phyloP scores from a whole-genome alignment of 2,113 vertebrate genomes.

The Neolamprologus kungweensis region DNA sequence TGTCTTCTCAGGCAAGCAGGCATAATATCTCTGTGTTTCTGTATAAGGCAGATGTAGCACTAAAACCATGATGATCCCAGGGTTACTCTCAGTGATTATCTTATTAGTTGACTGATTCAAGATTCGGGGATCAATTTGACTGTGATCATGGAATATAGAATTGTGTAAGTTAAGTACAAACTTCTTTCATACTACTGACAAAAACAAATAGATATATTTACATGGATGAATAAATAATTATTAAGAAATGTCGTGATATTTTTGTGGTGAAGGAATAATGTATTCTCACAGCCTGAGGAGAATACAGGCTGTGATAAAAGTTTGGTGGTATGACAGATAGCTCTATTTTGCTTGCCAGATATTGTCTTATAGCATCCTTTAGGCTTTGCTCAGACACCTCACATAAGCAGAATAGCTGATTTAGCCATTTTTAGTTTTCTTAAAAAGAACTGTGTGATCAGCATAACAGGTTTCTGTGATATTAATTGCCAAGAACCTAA shows the following conservation, averaged over 20 bases:
- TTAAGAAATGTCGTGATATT: not conserved
- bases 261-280: not conserved
- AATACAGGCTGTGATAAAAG: not conserved
- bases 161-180: not conserved
- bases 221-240: not conserved
- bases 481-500: not conserved
- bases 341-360: not conserved
- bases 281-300: not conserved
- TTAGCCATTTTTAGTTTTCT: not conserved
- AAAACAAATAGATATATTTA: not conserved
- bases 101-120: not conserved
- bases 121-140: not conserved
- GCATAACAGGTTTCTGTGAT: not conserved
- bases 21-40: not conserved
- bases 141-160: not conserved
- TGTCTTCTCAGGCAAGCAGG: constrained; percentile 10
- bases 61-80: not conserved
- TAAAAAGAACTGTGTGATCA: not conserved
- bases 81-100: not conserved
- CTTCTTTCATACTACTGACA: not conserved
- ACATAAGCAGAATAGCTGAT: not conserved
- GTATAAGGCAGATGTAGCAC: constrained; percentile 1
- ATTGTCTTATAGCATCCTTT: not conserved
- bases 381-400: not conserved
- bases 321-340: not conserved